Percentiles rank a stretch among this genome's conserved stretches.
These are phyloP conservation scores for Pocillopora verrucosa DNA, from an alignment of 64 coral and sea anemone species.

Conservation along the genomic window DNA sequence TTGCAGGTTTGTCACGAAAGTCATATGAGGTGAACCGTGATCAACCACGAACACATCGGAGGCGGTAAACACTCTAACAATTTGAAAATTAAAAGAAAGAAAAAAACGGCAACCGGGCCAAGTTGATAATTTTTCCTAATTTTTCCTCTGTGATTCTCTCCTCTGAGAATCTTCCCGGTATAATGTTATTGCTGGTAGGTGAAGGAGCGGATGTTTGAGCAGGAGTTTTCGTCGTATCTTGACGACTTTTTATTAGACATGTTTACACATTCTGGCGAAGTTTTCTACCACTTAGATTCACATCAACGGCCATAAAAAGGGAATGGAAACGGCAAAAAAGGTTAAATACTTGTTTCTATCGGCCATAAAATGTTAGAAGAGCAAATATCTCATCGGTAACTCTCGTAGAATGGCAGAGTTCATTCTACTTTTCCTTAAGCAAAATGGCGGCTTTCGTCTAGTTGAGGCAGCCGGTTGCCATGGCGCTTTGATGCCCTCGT, in stretches of 20 bases:
- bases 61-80: too few relatives aligned
- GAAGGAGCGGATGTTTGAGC: constrained; percentile 76
- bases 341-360: background rate
- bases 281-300: background rate
- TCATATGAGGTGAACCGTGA: too few relatives aligned
- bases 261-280: background rate
- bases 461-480: background rate
- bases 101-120: too few relatives aligned
- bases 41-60: too few relatives aligned
- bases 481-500: background rate
- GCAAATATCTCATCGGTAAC: background rate
- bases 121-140: too few relatives aligned
- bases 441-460: background rate
- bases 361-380: background rate
- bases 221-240: constrained; percentile 90
- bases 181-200: constrained; percentile 88
- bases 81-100: too few relatives aligned
- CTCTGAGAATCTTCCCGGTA: constrained; percentile 95
- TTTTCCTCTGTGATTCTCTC: background rate
- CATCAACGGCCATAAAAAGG: background rate
- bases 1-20: too few relatives aligned
- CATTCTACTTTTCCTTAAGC: background rate
- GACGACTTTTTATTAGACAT: constrained; percentile 92
- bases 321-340: background rate
- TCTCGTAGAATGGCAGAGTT: background rate